These are phyloP conservation scores for Heliconius sara DNA, from an alignment of 2,888 invertebrate genomes.

Conservation along the genomic window DNA sequence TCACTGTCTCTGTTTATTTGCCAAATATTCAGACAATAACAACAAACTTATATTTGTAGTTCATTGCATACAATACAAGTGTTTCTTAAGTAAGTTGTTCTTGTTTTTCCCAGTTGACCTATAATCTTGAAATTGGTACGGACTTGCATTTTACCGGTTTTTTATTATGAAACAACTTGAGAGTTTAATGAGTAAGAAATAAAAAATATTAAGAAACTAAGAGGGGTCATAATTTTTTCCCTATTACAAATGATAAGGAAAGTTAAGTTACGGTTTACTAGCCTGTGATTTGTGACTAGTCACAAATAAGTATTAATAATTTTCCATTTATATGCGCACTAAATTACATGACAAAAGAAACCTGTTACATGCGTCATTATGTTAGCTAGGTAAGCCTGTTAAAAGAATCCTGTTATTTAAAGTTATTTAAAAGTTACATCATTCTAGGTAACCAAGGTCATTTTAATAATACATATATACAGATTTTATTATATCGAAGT, in stretches of 20 bases:
- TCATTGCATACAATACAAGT: no score
- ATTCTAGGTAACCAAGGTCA: constrained; percentile 28
- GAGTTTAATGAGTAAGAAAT: not conserved
- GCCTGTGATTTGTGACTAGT: not conserved
- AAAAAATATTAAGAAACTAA: not conserved
- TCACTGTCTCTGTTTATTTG: no score
- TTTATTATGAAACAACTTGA: not conserved
- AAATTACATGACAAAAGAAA: constrained; percentile 28
- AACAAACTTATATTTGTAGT: no score
- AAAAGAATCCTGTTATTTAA: constrained; percentile 41
- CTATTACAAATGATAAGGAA: not conserved
- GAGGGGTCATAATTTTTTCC: not conserved
- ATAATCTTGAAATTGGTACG: no score
- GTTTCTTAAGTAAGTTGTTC: no score
- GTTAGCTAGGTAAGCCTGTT: constrained; percentile 41
- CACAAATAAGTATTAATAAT: not conserved
- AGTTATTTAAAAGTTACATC: constrained; percentile 33
- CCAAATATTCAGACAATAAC: no score
- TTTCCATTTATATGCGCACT: constrained; percentile 14
- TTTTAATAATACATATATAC: constrained; percentile 27
- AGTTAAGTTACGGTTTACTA: not conserved
- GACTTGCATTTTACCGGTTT: not conserved
- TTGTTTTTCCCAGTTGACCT: no score
- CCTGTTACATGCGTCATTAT: constrained; percentile 31
- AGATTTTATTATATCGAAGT: constrained; percentile 23